Percentiles rank a stretch among this genome's conserved stretches.
These are phyloP conservation scores for Barbus barbus DNA, from an alignment of 2,113 vertebrate genomes.

Conservation along the genomic window DNA sequence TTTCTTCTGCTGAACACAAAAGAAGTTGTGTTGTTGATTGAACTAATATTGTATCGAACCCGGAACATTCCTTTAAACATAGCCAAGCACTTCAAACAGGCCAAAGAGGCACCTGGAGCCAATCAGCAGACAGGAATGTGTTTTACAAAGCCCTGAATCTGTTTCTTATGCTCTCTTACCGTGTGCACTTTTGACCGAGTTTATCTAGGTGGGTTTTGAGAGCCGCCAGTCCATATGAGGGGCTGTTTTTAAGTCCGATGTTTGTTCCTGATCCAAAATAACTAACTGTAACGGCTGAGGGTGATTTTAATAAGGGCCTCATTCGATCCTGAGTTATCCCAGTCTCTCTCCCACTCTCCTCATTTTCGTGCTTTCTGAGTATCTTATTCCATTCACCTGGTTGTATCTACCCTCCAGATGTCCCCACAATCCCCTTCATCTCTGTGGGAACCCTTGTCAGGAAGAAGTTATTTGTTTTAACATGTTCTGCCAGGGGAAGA, in stretches of 20 bases:
- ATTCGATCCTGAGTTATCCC: slow-evolving; percentile 41
- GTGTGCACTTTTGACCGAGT: slow-evolving; percentile 52
- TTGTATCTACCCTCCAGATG: slow-evolving; percentile 56
- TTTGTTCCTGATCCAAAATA: slow-evolving; percentile 52
- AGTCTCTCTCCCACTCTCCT: slow-evolving; percentile 24
- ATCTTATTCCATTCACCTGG: slow-evolving; percentile 54
- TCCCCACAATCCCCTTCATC: slow-evolving; percentile 55
- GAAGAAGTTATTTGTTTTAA: slow-evolving; percentile 58
- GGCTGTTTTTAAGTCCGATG: slow-evolving; percentile 29
- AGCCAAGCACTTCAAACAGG: slow-evolving; percentile 2
- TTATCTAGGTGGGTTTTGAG: slow-evolving; percentile 37
- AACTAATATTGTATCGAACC: too few species aligned
- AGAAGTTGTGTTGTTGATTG: too few species aligned
- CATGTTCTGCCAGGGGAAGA: slow-evolving; percentile 37
- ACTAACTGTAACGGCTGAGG: slow-evolving; percentile 38
- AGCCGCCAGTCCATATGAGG: slow-evolving; percentile 35
- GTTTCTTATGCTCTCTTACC: slow-evolving; percentile 35
- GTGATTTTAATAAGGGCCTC: slow-evolving; percentile 54
- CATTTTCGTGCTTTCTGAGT: slow-evolving; percentile 35
- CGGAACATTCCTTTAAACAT: neutral
- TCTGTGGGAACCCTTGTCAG: slow-evolving; percentile 47
- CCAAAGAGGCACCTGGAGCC: slow-evolving; percentile 44
- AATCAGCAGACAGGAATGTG: slow-evolving; percentile 43
- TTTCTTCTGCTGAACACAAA: too few species aligned
- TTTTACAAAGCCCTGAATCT: slow-evolving; percentile 32